Percentiles rank a stretch among this genome's conserved stretches.
phyloP scores from a whole-genome alignment of 2,797 vertebrate genomes.

The Cheirogaleus major region DNA sequence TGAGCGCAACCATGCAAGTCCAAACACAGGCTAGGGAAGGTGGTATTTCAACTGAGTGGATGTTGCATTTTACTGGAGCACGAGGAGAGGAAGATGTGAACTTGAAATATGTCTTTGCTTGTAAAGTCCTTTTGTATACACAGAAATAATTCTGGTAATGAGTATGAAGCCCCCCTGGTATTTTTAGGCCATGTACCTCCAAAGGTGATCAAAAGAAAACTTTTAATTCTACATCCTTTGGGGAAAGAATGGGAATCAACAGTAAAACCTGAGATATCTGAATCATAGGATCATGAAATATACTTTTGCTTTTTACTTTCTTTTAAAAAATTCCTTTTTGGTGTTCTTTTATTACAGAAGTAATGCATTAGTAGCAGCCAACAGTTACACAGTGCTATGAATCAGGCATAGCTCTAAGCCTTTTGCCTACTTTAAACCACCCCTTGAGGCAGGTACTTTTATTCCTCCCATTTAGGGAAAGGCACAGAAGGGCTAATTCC shows the following conservation, averaged over 20 bases:
- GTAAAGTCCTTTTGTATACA: neutral
- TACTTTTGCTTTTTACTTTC: neutral
- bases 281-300: neutral
- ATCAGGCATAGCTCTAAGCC: neutral
- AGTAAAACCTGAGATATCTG: neutral
- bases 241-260: neutral
- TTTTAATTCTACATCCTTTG: neutral
- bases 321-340: neutral
- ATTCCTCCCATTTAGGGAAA: neutral
- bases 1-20: neutral
- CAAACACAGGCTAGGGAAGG: slow-evolving; percentile 21
- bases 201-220: neutral
- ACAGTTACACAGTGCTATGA: neutral
- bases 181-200: neutral
- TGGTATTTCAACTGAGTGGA: neutral
- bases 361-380: neutral
- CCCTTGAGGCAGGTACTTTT: neutral
- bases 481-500: neutral
- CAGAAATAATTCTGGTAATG: neutral
- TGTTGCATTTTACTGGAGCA: neutral
- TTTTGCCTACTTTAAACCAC: neutral
- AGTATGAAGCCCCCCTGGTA: neutral
- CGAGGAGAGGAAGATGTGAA: neutral
- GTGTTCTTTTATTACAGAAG: neutral
- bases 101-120: neutral